A percentile compares a stretch with the other conserved stretches of the same genome.
Conservation (phyloP, 2,888 invertebrate species). For the Diplolepis rosae region DNA sequence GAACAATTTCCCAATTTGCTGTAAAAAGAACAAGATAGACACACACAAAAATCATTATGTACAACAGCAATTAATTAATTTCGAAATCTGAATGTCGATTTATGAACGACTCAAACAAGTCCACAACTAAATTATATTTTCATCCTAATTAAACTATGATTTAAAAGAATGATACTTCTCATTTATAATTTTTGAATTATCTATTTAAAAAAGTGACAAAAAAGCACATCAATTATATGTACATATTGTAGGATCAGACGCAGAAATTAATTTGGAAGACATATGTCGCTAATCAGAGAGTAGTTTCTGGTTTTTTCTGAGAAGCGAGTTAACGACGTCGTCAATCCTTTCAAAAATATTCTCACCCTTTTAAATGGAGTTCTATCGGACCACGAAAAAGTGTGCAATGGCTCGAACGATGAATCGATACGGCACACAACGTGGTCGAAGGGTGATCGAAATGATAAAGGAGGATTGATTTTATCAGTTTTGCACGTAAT, state of each 20-base stretch:
- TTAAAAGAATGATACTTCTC: not conserved
- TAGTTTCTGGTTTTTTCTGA: conserved; percentile 4
- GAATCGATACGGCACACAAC: conserved; percentile 69
- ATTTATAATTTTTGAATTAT: conserved; percentile 6
- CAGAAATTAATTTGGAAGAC: not conserved
- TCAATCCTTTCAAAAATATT: conserved; percentile 51
- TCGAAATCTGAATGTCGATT: not conserved
- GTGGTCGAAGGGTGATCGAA: conserved; percentile 64
- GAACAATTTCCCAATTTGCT: not conserved
- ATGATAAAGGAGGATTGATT: conserved; percentile 61
- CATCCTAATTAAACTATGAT: not conserved
- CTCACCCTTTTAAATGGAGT: conserved; percentile 53
- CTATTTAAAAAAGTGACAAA: too few relatives aligned
- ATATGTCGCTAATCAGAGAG: not conserved
- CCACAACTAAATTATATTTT: not conserved
- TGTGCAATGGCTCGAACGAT: conserved; percentile 57
- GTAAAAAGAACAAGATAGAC: not conserved
- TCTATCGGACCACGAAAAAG: conserved; percentile 55
- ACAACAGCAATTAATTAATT: not conserved
- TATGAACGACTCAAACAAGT: not conserved
- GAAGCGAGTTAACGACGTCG: conserved; percentile 41
- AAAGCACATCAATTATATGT: too few relatives aligned
- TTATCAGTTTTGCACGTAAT: conserved; percentile 72
- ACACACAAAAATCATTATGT: not conserved
- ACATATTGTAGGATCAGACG: not conserved